Conservation (phyloP, 1,140 invertebrate species). For the Diachasmimorpha longicaudata region DNA sequence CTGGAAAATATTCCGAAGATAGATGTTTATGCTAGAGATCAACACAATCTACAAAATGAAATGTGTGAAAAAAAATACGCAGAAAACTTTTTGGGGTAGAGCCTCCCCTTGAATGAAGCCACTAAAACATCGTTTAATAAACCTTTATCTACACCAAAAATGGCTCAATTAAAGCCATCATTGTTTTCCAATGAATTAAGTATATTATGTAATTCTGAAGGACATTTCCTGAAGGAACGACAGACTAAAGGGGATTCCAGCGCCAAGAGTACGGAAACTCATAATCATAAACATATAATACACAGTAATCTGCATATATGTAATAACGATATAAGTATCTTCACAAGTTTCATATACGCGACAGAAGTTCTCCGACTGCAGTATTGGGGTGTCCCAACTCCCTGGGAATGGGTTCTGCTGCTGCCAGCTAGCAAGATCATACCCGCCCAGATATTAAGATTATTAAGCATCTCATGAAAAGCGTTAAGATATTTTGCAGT, state of each 20-base stretch:
- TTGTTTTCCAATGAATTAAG: no score
- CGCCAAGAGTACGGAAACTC: not conserved
- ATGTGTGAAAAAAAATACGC: no score
- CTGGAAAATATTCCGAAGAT: no score
- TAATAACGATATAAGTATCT: conserved; percentile 7
- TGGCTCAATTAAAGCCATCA: no score
- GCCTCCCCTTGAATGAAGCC: no score
- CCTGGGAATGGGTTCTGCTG: not conserved
- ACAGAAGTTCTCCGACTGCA: not conserved
- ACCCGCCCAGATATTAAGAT: not conserved
- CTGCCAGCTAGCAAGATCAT: not conserved
- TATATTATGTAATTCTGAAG: no score
- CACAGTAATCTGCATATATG: not conserved
- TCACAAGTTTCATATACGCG: not conserved
- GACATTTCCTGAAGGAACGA: not conserved
- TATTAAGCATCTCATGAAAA: conserved; percentile 12
- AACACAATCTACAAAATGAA: no score
- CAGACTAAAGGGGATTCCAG: not conserved
- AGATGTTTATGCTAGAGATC: no score
- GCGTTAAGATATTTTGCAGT: not conserved
- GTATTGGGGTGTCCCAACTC: not conserved
- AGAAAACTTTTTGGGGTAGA: no score
- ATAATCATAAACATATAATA: not conserved
- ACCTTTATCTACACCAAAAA: no score
- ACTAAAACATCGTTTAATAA: no score